Evolutionary conservation across 1,140 invertebrate species (phyloP).

Genomic region (Diprion similis): DNA sequence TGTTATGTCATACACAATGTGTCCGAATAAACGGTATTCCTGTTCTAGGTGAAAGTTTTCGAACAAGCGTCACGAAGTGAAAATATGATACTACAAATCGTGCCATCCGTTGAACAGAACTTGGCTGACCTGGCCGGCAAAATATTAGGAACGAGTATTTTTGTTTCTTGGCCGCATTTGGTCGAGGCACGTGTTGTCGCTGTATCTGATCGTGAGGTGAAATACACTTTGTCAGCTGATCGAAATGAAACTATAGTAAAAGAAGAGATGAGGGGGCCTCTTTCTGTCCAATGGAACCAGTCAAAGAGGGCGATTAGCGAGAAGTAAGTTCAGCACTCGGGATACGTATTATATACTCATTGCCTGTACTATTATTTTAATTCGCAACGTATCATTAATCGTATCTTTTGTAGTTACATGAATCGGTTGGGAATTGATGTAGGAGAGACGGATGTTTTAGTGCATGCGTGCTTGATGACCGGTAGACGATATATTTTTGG

Average conservation of each 20-base stretch:
- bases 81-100: constrained; percentile 80
- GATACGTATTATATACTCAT: not conserved
- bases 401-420: constrained; percentile 65
- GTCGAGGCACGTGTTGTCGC: constrained; percentile 67
- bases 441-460: constrained; percentile 72
- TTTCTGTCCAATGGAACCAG: constrained; percentile 26
- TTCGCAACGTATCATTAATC: not conserved
- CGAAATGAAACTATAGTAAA: constrained; percentile 20
- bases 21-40: not conserved
- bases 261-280: constrained; percentile 26
- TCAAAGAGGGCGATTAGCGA: not conserved
- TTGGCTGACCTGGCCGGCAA: constrained; percentile 65
- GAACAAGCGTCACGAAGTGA: constrained; percentile 79
- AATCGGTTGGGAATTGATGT: constrained; percentile 76
- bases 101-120: constrained; percentile 51
- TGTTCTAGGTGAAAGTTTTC: constrained; percentile 78
- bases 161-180: constrained; percentile 90
- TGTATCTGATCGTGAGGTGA: constrained; percentile 34
- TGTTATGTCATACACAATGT: not conserved
- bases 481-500: constrained; percentile 70
- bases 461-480: constrained; percentile 76
- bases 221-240: constrained; percentile 25
- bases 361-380: constrained; percentile 9
- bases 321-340: constrained; percentile 10
- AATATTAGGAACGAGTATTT: constrained; percentile 76